Conservation (phyloP, 2,888 invertebrate genomes). For the Scaptomyza cyrtandrae region DNA sequence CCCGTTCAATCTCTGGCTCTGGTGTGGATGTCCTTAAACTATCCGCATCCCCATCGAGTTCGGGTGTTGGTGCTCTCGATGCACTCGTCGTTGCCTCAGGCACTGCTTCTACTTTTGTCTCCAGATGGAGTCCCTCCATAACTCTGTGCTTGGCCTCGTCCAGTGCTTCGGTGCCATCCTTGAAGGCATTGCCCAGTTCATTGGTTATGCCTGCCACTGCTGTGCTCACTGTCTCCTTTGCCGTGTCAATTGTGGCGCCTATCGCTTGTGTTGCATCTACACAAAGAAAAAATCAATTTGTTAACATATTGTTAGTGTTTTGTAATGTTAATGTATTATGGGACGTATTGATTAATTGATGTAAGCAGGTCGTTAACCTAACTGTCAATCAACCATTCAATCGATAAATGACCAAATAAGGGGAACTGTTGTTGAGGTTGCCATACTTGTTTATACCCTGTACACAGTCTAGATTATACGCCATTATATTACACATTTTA, state of each 20-base stretch:
- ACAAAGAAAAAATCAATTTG: slow-evolving; percentile 16
- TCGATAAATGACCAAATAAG: slow-evolving; percentile 5
- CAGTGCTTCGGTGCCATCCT: slow-evolving; percentile 71
- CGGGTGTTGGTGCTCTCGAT: slow-evolving; percentile 66
- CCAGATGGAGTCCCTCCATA: slow-evolving; percentile 77
- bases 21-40: slow-evolving; percentile 83
- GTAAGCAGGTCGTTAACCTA: slow-evolving; percentile 23
- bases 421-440: neutral
- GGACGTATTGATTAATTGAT: slow-evolving; percentile 1
- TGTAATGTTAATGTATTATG: neutral
- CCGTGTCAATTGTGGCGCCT: slow-evolving; percentile 71
- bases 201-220: slow-evolving; percentile 77
- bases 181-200: slow-evolving; percentile 75
- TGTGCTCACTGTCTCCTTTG: slow-evolving; percentile 78
- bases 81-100: slow-evolving; percentile 28
- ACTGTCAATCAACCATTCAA: slow-evolving; percentile 19
- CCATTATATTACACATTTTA: no score
- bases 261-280: slow-evolving; percentile 71
- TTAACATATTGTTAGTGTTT: neutral
- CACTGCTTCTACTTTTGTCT: slow-evolving; percentile 22
- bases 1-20: slow-evolving; percentile 84
- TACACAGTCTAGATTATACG: neutral
- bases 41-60: slow-evolving; percentile 71
- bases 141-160: slow-evolving; percentile 77
- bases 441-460: neutral